Evolutionary conservation across 2,888 invertebrate genomes (phyloP), one percentile per base, ranked within the genome.

Genomic region (Bhutanitis thaidina): DNA sequence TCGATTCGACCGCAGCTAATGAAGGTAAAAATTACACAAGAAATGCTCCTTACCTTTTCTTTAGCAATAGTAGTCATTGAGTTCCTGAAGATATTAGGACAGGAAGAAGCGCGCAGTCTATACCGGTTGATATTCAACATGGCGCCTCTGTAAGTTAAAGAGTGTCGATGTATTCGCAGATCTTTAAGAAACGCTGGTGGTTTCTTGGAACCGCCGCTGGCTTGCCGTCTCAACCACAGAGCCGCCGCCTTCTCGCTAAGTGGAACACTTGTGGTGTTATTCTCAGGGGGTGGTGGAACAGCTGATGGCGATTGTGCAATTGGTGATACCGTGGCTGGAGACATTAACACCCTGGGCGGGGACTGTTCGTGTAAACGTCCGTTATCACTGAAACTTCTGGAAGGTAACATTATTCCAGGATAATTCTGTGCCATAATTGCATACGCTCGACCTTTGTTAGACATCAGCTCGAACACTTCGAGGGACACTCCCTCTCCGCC

Each of bases 51-150:
- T 43, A 88, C 92, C 80, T 94, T 93, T 68, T 94, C 94, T 71
- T 94, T 93, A n/a, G 94, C 94, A 61, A 95, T 95, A 55, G 95
- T 95, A 1, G 94, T 94, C 94, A 95, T 95, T 0, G 95, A 95
- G 75, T 95, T 95, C 59, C 95, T 90, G 74, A 95, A 96, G 70
- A 97, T 96, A 77, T 97, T 96, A 0, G 97, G 97, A 71, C 97
- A 97, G 51, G 97, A 97, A 9, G 95, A 96, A 0, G 97, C 96
- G 56, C 95, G 89, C 43, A 96, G 87, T 40, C 95, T 90, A 77
- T 96, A 96, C 43, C 95, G 86, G 67, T 93, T 95, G 64, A 96
- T 94, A 74, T 96, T 95, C 51, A 96, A 82, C 94, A 96, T 96
- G 0, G 96, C 96, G 15, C 96, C 96, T 55, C 96, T 90, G 69